These are phyloP conservation scores for Cyprinodon tularosa DNA, from an alignment of 2,113 vertebrate species.

Conservation along the genomic window DNA sequence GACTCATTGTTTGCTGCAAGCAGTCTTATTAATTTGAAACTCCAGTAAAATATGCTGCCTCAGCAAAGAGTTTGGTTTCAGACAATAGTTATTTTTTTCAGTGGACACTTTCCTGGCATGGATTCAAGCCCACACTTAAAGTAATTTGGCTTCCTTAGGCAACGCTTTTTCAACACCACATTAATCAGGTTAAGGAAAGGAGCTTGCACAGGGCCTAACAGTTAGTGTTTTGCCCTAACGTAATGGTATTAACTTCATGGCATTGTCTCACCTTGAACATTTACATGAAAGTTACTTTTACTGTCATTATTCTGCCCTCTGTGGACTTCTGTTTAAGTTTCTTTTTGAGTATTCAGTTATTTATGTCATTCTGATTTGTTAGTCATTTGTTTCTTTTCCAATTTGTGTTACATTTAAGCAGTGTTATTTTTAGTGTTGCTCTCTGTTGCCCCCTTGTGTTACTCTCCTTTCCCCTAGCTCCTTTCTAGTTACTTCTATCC, in stretches of 20 bases:
- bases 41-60: background rate
- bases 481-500: too few relatives aligned
- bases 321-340: too few relatives aligned
- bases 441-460: too few relatives aligned
- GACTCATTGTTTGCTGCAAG: background rate
- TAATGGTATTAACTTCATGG: background rate
- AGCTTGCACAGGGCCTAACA: background rate
- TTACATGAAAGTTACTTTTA: too few relatives aligned
- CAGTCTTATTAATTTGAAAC: constrained; percentile 29
- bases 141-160: background rate
- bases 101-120: constrained; percentile 4
- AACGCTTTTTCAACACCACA: background rate
- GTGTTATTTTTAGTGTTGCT: too few relatives aligned
- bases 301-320: too few relatives aligned
- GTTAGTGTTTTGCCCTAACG: background rate
- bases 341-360: too few relatives aligned
- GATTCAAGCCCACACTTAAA: background rate
- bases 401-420: too few relatives aligned
- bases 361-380: too few relatives aligned
- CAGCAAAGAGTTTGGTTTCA: constrained; percentile 5
- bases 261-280: background rate
- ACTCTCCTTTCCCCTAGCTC: too few relatives aligned
- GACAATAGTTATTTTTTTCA: background rate
- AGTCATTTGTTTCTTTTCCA: too few relatives aligned
- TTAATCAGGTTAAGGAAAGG: background rate